Base-by-base conservation (phyloP, 1,140 invertebrate species). In the Heliconius hermathena region DNA sequence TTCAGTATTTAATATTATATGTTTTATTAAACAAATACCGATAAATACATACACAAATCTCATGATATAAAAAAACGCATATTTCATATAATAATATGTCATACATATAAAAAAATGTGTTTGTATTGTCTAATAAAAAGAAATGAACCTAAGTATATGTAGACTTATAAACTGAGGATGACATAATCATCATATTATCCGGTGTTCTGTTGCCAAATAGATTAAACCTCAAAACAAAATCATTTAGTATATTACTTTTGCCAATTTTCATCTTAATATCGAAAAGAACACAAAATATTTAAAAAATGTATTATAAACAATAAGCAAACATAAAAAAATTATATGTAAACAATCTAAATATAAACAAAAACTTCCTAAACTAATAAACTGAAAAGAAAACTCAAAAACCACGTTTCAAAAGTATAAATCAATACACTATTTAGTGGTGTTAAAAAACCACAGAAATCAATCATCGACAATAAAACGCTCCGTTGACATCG, bases 391-490 rank as follows among this genome's bases (percentile, higher is more conserved):
- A 73, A 74, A 78, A 66, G 26, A 73, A 73, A 60, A 73, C 76
- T 70, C 57, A 83, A 36, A 13, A 76, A 78, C 78, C 79, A 81
- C 78, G 76, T 79, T 75, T 46, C 81, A 81, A 78, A 78, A 66
- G 54, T 81, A 79, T 79, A 77, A 78, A 81, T 74, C 75, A 71
- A 54, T 76, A 41, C 49, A 79, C 74, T 72, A 86, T 84, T 84
- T 81, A 82, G 71, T 76, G 76, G 81, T 80, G 71, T 82, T 80
- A 57, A 87, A 85, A 88, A 89, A 86, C 85, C 84, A 82, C 86
- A 88, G 85, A 87, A 88, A 89, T 86, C 82, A 83, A 87, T 87
- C 82, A 85, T 84, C 83, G 84, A 83, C 83, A 87, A 87, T 87
- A 87, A 88, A 84, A 87, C 83, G 86, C 85, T 87, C 87, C 78